phyloP scores from a whole-genome alignment of 2,888 invertebrate species.

The Molorchus minor region DNA sequence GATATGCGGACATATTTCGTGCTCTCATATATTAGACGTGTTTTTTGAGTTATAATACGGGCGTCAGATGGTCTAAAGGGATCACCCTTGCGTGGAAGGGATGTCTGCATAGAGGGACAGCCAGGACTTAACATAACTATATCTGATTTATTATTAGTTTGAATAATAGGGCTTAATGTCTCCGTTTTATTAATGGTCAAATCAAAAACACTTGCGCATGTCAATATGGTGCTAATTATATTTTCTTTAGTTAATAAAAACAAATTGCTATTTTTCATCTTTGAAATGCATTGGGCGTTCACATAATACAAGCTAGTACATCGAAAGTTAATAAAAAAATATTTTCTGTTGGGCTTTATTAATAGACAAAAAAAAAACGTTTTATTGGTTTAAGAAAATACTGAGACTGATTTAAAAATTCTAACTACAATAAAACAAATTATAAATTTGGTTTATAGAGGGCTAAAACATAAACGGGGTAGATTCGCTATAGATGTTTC shows the following conservation, averaged over 20 bases:
- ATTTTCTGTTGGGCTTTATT: too few species aligned
- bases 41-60: constrained; percentile 54
- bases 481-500: too few species aligned
- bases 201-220: constrained; percentile 40
- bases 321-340: too few species aligned
- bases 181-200: constrained; percentile 39
- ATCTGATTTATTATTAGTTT: constrained; percentile 46
- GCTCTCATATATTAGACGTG: constrained; percentile 49
- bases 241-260: neutral
- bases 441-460: too few species aligned
- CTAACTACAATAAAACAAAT: too few species aligned
- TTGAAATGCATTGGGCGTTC: neutral
- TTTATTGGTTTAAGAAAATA: too few species aligned
- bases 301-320: neutral
- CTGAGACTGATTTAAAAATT: too few species aligned
- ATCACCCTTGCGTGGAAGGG: constrained; percentile 26
- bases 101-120: constrained; percentile 31
- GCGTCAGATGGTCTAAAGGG: constrained; percentile 49
- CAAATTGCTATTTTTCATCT: neutral
- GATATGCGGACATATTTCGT: constrained; percentile 55
- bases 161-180: constrained; percentile 41
- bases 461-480: too few species aligned
- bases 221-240: constrained; percentile 21
- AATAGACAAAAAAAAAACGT: too few species aligned
- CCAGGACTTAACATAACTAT: constrained; percentile 43